Conservation (phyloP, 2,797 vertebrate genomes). For the Cottoperca gobio region DNA sequence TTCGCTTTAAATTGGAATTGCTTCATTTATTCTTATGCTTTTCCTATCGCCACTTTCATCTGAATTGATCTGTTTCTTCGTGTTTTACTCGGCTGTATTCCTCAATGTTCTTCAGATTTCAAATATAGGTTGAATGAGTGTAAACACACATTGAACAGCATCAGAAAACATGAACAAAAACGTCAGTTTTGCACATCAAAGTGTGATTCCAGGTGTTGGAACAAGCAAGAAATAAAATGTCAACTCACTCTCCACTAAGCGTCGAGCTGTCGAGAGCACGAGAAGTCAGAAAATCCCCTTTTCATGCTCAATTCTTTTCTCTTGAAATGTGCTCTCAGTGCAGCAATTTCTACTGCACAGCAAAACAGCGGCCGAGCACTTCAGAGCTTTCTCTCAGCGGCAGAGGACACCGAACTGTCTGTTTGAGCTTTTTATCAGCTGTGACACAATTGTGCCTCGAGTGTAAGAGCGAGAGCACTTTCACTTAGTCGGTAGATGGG, state of each 20-base stretch:
- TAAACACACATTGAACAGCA: too few species aligned
- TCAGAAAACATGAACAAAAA: too few species aligned
- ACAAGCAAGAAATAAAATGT: conserved; percentile 28
- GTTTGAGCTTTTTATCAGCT: conserved; percentile 50
- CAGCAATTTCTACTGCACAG: conserved; percentile 34
- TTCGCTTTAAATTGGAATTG: too few species aligned
- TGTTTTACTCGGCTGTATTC: too few species aligned
- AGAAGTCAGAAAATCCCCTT: conserved; percentile 43
- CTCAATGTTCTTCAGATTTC: too few species aligned
- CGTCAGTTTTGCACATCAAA: neutral
- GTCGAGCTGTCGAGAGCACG: conserved; percentile 8
- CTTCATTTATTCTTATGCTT: too few species aligned
- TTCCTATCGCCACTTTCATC: too few species aligned
- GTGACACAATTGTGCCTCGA: conserved; percentile 43
- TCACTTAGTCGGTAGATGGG: neutral
- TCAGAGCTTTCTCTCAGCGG: conserved; percentile 22
- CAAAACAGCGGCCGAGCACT: conserved; percentile 31
- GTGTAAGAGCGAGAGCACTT: neutral
- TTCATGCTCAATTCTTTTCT: conserved; percentile 43
- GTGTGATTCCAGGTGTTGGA: neutral
- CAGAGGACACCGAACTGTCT: conserved; percentile 44
- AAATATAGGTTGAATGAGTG: too few species aligned
- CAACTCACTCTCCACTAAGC: conserved; percentile 21
- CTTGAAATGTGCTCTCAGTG: conserved; percentile 46
- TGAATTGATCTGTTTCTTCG: too few species aligned